These are phyloP conservation scores for Halocynthia roretzi DNA, from an alignment of 23 tunicate genomes.

Conservation along the genomic window DNA sequence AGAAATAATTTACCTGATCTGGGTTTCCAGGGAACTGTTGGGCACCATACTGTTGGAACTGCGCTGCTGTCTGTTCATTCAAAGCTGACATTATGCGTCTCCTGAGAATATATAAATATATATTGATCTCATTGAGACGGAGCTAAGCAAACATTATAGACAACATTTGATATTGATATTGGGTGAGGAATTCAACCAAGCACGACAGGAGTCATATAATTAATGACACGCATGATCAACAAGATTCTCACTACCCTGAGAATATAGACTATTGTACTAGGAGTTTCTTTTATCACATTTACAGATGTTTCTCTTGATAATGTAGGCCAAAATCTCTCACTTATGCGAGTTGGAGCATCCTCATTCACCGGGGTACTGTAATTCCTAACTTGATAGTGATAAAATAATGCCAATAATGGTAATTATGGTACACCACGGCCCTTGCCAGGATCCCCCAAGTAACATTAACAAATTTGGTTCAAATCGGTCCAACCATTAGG, in stretches of 20 bases:
- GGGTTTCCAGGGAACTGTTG: constrained; percentile 94
- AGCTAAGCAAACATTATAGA: too few relatives aligned
- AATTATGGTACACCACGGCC: background rate
- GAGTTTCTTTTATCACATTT: too few relatives aligned
- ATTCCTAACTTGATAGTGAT: too few relatives aligned
- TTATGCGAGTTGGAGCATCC: too few relatives aligned
- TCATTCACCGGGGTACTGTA: too few relatives aligned
- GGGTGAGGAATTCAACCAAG: background rate
- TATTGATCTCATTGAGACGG: too few relatives aligned
- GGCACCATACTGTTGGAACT: constrained; percentile 96
- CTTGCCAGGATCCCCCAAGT: background rate
- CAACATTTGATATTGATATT: background rate
- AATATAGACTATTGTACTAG: too few relatives aligned
- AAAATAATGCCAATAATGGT: background rate
- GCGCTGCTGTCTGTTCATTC: constrained; percentile 94
- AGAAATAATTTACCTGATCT: constrained; percentile 45
- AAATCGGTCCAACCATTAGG: background rate
- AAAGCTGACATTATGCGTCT: constrained; percentile 92
- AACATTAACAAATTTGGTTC: background rate
- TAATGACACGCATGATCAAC: too few relatives aligned
- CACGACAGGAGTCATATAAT: too few relatives aligned
- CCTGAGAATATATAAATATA: constrained; percentile 51
- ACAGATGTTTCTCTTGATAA: too few relatives aligned
- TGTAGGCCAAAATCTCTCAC: too few relatives aligned
- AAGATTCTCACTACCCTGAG: too few relatives aligned